Evolutionary conservation across 2,797 vertebrate species (phyloP).

Genomic region (Cichlasoma orientale): DNA sequence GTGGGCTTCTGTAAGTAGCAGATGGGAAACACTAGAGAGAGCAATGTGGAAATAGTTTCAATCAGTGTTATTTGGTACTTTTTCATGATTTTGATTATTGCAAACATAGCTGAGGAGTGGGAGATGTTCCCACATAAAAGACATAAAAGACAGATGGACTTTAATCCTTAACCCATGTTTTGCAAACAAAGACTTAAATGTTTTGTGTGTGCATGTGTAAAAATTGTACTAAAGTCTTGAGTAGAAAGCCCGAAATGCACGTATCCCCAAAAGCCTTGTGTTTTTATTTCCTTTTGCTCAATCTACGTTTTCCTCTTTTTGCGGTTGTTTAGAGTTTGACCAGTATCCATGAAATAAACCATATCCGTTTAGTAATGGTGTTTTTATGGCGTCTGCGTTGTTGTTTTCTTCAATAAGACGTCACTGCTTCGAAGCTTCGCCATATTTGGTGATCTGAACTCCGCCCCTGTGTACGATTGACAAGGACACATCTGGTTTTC

Average conservation of each 20-base stretch:
- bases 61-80: slow-evolving; percentile 32
- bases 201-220: background rate
- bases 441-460: slow-evolving; percentile 31
- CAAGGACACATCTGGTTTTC: slow-evolving; percentile 61
- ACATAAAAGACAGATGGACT: slow-evolving; percentile 13
- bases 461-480: slow-evolving; percentile 24
- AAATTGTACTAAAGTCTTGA: slow-evolving; percentile 2
- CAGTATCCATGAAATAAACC: slow-evolving; percentile 36
- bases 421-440: slow-evolving; percentile 7
- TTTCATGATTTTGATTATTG: slow-evolving; percentile 25
- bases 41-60: slow-evolving; percentile 48
- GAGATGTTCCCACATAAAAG: slow-evolving; percentile 20
- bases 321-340: slow-evolving; percentile 38
- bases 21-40: background rate
- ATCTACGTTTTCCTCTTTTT: slow-evolving; percentile 1
- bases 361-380: slow-evolving; percentile 26
- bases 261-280: slow-evolving; percentile 3
- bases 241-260: background rate
- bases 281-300: slow-evolving; percentile 1
- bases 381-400: slow-evolving; percentile 29
- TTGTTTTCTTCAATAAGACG: slow-evolving; percentile 33
- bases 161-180: slow-evolving; percentile 4
- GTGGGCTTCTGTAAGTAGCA: slow-evolving; percentile 27
- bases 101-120: slow-evolving; percentile 13
- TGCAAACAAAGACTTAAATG: background rate